These are phyloP conservation scores for Orgyia antiqua DNA, from an alignment of 2,888 invertebrate genomes.

Conservation along the genomic window DNA sequence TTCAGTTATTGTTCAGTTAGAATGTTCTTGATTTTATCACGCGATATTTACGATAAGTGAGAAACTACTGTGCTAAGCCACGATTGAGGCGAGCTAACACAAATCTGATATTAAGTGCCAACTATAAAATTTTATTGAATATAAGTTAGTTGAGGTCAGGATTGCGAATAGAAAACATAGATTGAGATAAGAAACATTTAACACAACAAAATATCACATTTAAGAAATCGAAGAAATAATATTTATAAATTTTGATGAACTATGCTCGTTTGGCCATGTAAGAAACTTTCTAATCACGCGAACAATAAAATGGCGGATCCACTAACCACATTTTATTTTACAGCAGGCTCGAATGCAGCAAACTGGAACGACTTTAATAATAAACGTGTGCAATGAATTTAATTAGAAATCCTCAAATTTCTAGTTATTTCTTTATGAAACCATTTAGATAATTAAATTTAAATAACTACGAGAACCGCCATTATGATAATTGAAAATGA, in stretches of 20 bases:
- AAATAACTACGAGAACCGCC: no score
- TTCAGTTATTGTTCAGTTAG: conserved; percentile 9
- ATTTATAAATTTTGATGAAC: conserved; percentile 23
- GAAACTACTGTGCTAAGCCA: conserved; percentile 10
- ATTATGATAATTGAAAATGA: no score
- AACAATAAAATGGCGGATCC: conserved; percentile 30
- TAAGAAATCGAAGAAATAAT: conserved; percentile 1
- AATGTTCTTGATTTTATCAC: conserved; percentile 17
- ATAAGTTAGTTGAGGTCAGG: conserved; percentile 2
- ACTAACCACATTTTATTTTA: conserved; percentile 21
- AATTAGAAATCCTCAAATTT: conserved; percentile 22
- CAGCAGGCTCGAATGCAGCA: conserved; percentile 14
- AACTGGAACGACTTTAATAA: conserved; percentile 21
- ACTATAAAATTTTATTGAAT: conserved; percentile 5
- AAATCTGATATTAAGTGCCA: conserved; percentile 13
- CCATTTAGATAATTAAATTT: neutral
- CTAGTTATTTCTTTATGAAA: conserved; percentile 14
- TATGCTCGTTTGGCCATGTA: conserved; percentile 5
- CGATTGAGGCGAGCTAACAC: conserved; percentile 6
- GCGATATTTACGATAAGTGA: conserved; percentile 19
- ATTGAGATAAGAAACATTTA: neutral
- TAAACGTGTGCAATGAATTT: conserved; percentile 21
- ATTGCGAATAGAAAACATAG: neutral
- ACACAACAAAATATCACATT: neutral
- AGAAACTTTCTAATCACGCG: conserved; percentile 35